A percentile compares a stretch with the other conserved stretches of the same genome.
Conservation (phyloP, 2,888 invertebrate genomes). For the Trichacis sp. region DNA sequence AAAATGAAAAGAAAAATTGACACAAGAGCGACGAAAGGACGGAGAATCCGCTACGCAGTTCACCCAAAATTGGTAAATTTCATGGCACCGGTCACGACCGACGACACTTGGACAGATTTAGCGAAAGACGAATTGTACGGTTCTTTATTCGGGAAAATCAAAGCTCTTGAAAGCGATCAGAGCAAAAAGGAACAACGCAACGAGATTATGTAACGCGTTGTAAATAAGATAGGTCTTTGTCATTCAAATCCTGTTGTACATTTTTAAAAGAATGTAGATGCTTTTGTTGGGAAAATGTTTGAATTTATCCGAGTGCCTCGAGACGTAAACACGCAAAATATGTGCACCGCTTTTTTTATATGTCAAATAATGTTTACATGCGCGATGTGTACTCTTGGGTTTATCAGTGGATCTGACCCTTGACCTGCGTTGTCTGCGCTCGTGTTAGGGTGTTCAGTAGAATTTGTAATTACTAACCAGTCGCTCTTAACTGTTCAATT, state of each 20-base stretch:
- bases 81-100: conserved; percentile 84
- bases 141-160: conserved; percentile 81
- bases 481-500: conserved; percentile 41
- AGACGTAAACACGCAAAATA: not conserved
- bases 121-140: conserved; percentile 84
- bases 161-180: conserved; percentile 30
- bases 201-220: not conserved
- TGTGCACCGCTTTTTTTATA: conserved; percentile 10
- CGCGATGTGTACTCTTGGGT: conserved; percentile 25
- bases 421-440: conserved; percentile 57
- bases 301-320: not conserved
- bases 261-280: no score
- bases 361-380: conserved; percentile 12
- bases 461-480: conserved; percentile 45
- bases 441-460: conserved; percentile 42
- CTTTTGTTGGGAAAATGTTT: not conserved
- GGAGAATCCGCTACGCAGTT: conserved; percentile 88
- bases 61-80: conserved; percentile 90
- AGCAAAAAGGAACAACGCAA: conserved; percentile 12
- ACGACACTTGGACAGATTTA: conserved; percentile 79
- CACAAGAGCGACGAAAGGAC: conserved; percentile 93
- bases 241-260: no score
- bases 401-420: conserved; percentile 64
- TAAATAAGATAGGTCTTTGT: no score
- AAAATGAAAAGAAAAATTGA: conserved; percentile 95